Percentiles rank a stretch among this genome's conserved stretches.
These are phyloP conservation scores for Petromus typicus DNA, from an alignment of 2,113 vertebrate genomes.

Conservation along the genomic window DNA sequence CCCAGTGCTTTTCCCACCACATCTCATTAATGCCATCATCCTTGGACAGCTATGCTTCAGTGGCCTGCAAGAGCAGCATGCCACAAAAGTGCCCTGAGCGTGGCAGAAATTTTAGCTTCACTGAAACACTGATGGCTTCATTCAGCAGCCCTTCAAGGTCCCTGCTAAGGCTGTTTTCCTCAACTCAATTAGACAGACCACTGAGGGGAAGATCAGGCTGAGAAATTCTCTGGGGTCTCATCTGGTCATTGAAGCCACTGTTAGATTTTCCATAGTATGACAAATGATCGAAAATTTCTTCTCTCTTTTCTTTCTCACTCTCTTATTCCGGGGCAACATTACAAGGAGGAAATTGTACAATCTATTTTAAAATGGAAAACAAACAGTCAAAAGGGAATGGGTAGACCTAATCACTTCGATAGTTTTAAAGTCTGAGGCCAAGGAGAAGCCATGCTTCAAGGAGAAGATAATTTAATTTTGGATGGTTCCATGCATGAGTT, in stretches of 20 bases:
- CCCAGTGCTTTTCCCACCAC: background rate
- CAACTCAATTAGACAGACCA: conserved; percentile 55
- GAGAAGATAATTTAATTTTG: conserved; percentile 10
- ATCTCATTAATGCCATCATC: background rate
- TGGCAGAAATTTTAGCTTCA: conserved; percentile 30
- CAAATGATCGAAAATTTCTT: conserved; percentile 71
- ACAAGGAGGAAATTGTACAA: conserved; percentile 61
- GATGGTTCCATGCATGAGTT: background rate
- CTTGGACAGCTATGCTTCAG: background rate
- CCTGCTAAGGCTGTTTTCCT: background rate
- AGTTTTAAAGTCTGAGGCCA: conserved; percentile 58
- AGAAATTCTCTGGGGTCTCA: conserved; percentile 62
- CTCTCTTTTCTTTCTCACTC: conserved; percentile 57
- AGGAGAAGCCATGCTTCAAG: conserved; percentile 17
- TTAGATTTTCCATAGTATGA: conserved; percentile 61
- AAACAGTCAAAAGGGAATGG: conserved; percentile 61
- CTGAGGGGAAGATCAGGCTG: background rate
- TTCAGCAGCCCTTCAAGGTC: conserved; percentile 22
- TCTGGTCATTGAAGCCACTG: conserved; percentile 64
- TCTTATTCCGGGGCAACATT: conserved; percentile 68
- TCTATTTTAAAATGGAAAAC: conserved; percentile 77
- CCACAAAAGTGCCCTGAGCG: background rate
- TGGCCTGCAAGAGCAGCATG: background rate
- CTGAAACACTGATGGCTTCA: background rate
- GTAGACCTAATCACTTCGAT: conserved; percentile 51